These are phyloP conservation scores for Tyria jacobaeae DNA, from an alignment of 2,888 invertebrate species.

Conservation along the genomic window DNA sequence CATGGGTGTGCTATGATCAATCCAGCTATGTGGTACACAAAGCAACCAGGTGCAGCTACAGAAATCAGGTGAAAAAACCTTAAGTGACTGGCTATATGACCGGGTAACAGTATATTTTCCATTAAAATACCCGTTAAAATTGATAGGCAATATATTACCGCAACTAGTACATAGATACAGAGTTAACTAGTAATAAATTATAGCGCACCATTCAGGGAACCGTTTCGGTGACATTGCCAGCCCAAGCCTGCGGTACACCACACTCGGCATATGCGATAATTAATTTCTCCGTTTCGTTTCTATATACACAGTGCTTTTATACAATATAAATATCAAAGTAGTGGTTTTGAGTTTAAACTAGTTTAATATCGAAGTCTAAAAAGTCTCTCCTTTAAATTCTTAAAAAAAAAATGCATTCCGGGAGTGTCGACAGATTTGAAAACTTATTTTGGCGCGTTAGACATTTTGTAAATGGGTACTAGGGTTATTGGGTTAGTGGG, in stretches of 20 bases:
- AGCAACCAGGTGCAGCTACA: too few species aligned
- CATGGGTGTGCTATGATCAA: too few species aligned
- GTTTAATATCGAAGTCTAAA: too few species aligned
- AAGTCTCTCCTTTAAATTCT: too few species aligned
- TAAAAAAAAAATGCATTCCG: too few species aligned
- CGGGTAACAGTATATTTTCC: background rate
- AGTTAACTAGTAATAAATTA: background rate
- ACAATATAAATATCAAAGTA: background rate
- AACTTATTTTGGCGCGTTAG: too few species aligned
- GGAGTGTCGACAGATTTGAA: too few species aligned
- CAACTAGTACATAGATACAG: background rate
- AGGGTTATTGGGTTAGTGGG: too few species aligned
- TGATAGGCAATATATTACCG: background rate
- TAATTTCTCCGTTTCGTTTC: conserved; percentile 7
- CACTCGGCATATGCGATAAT: conserved; percentile 14
- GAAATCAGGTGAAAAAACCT: too few species aligned
- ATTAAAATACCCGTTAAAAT: background rate
- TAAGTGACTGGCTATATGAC: too few species aligned
- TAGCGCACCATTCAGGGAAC: background rate
- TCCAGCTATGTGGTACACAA: too few species aligned
- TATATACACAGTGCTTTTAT: background rate
- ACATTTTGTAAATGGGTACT: too few species aligned
- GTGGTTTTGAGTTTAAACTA: background rate
- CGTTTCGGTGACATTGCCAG: conserved; percentile 4
- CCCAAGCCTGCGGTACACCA: conserved; percentile 7